These are phyloP conservation scores for Nephrotoma flavescens DNA, from an alignment of 2,888 invertebrate genomes.

Conservation along the genomic window DNA sequence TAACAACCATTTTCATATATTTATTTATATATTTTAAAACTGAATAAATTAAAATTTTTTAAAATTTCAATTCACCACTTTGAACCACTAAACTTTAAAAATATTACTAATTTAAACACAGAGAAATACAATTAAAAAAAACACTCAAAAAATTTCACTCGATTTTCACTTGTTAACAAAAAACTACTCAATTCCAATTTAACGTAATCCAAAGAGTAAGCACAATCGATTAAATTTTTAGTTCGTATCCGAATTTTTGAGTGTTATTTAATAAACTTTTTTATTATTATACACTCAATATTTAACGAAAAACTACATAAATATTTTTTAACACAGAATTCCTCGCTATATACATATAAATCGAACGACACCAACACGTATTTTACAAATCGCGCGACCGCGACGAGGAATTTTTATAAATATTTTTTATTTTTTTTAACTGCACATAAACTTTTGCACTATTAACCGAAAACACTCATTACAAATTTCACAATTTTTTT, in stretches of 20 bases:
- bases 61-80: background rate
- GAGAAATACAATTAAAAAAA: background rate
- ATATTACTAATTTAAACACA: background rate
- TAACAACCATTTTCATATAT: background rate
- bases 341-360: background rate
- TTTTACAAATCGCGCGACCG: background rate
- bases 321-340: background rate
- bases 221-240: background rate
- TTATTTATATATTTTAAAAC: background rate
- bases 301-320: background rate
- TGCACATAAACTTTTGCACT: background rate
- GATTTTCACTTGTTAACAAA: background rate
- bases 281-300: background rate
- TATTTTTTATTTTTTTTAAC: background rate
- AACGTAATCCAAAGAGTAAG: background rate
- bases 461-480: background rate
- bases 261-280: background rate
- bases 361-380: background rate
- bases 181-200: background rate
- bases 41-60: background rate
- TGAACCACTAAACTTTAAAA: background rate
- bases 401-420: background rate
- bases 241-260: background rate
- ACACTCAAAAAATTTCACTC: background rate
- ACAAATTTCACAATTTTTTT: background rate